These are phyloP conservation scores for Lordiphosa collinella DNA, from an alignment of 1,140 invertebrate species.

Conservation along the genomic window DNA sequence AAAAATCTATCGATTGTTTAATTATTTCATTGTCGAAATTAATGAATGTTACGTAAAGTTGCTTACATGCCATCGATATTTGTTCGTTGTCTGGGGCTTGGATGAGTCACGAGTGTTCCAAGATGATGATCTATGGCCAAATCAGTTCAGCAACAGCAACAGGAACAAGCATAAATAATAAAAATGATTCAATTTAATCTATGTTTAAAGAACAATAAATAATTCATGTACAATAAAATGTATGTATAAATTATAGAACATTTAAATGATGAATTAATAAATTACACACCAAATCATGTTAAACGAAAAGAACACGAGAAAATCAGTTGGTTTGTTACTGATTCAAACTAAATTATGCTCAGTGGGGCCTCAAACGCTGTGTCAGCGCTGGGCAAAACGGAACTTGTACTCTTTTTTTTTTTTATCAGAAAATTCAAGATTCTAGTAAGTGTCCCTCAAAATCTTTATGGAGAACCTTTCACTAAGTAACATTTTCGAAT, in stretches of 20 bases:
- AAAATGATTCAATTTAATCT: slow-evolving; percentile 52
- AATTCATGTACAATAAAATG: slow-evolving; percentile 29
- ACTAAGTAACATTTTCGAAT: too few relatives aligned
- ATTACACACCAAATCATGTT: slow-evolving; percentile 58
- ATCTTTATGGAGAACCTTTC: too few relatives aligned
- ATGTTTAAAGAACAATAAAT: slow-evolving; percentile 54
- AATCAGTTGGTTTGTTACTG: too few relatives aligned
- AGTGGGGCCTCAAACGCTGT: too few relatives aligned
- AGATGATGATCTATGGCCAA: slow-evolving; percentile 27
- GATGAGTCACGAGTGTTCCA: slow-evolving; percentile 21
- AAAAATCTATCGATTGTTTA: slow-evolving; percentile 51
- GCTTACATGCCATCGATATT: slow-evolving; percentile 46
- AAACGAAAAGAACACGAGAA: slow-evolving; percentile 7
- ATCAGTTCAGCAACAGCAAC: slow-evolving; percentile 42
- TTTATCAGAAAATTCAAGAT: too few relatives aligned
- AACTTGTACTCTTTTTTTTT: too few relatives aligned
- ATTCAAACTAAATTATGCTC: too few relatives aligned
- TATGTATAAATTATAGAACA: slow-evolving; percentile 61
- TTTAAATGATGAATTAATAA: slow-evolving; percentile 56
- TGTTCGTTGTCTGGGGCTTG: slow-evolving; percentile 41
- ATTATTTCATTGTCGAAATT: slow-evolving; percentile 67
- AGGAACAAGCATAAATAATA: slow-evolving; percentile 14
- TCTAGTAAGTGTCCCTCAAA: too few relatives aligned
- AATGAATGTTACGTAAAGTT: slow-evolving; percentile 70
- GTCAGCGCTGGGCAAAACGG: too few relatives aligned